Percentiles rank a stretch among this genome's conserved stretches.
These are phyloP conservation scores for Aythya baeri DNA, from an alignment of 2,113 vertebrate species.

Conservation along the genomic window DNA sequence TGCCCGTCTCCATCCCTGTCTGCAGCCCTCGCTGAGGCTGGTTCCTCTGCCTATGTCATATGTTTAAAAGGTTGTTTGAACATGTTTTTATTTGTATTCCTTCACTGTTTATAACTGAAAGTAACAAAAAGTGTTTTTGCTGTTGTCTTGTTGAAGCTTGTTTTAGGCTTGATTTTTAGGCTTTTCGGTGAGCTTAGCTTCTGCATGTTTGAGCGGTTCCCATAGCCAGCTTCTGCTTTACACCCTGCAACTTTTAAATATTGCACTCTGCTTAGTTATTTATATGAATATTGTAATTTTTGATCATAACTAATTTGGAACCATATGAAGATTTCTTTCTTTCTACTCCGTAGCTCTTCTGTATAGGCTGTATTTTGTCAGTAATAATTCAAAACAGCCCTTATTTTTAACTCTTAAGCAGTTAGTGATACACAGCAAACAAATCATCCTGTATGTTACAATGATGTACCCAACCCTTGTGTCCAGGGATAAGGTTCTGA, in stretches of 20 bases:
- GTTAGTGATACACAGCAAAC: not conserved
- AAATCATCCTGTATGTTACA: not conserved
- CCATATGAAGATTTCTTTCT: not conserved
- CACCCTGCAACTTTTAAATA: not conserved
- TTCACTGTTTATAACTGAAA: not conserved
- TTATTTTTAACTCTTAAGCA: not conserved
- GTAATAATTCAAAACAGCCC: not conserved
- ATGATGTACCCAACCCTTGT: not conserved
- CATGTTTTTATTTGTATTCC: not conserved
- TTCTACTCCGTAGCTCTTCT: not conserved
- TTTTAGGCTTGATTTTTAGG: not conserved
- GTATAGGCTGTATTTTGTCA: not conserved
- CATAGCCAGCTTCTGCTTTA: not conserved
- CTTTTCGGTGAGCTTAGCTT: not conserved
- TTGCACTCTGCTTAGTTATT: not conserved
- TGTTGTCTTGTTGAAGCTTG: not conserved
- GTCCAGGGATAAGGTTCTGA: not conserved
- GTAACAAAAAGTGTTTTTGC: not conserved
- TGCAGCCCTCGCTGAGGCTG: not conserved
- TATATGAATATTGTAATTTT: not conserved
- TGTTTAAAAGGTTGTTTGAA: not conserved
- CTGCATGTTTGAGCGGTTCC: not conserved
- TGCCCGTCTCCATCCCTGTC: not conserved
- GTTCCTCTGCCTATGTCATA: not conserved
- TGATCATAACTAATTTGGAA: not conserved